Evolutionary conservation across 2,113 vertebrate species (phyloP).

Genomic region (Nerophis ophidion): DNA sequence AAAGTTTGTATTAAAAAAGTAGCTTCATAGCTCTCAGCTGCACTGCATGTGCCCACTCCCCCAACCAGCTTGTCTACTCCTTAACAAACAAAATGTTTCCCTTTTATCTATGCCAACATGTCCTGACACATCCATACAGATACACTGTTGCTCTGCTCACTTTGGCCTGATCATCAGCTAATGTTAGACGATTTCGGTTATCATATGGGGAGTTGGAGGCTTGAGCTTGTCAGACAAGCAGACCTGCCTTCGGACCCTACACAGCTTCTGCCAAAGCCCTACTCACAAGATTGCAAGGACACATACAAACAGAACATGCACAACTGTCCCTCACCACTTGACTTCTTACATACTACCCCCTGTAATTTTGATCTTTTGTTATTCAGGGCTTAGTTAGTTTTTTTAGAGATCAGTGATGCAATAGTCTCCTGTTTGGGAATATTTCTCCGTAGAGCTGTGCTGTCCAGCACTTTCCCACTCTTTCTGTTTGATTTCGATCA

Average conservation of each 20-base stretch:
- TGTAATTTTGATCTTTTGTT: conserved; percentile 17
- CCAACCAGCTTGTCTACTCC: neutral
- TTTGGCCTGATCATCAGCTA: conserved; percentile 19
- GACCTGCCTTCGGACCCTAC: conserved; percentile 50
- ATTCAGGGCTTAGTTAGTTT: conserved; percentile 39
- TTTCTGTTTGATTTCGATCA: too few species aligned
- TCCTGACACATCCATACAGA: conserved; percentile 24
- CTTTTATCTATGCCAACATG: conserved; percentile 22
- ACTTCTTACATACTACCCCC: conserved; percentile 1
- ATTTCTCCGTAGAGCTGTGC: too few species aligned
- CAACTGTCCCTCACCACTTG: conserved; percentile 23
- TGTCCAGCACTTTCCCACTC: too few species aligned
- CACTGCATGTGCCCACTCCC: neutral
- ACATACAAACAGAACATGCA: conserved; percentile 40
- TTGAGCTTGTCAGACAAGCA: conserved; percentile 56
- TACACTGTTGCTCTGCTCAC: conserved; percentile 17
- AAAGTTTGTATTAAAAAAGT: neutral
- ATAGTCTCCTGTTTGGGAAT: too few species aligned
- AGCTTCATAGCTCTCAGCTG: neutral
- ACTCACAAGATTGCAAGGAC: conserved; percentile 35
- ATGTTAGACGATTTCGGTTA: conserved; percentile 32
- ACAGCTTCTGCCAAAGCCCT: conserved; percentile 30
- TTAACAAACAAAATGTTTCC: conserved; percentile 1
- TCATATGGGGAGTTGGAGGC: conserved; percentile 39
- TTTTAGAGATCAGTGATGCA: conserved; percentile 28